Conservation (phyloP, 2,888 invertebrate species). For the Nomada fucata region DNA sequence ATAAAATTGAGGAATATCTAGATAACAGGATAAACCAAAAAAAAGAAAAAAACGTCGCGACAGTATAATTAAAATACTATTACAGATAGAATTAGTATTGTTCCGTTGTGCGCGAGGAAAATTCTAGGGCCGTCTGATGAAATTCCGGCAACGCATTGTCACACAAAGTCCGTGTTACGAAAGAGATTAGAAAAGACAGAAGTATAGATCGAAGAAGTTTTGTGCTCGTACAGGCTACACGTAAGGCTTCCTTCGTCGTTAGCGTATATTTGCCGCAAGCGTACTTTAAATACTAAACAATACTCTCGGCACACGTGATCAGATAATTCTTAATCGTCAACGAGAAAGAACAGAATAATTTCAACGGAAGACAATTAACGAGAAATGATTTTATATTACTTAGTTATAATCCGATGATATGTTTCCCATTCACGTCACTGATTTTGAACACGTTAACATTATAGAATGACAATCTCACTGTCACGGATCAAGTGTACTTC, state of each 20-base stretch:
- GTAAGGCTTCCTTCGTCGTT: conserved; percentile 68
- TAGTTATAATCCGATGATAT: not conserved
- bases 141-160: not conserved
- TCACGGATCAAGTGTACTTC: conserved; percentile 93
- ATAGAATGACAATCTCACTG: conserved; percentile 88
- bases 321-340: too few species aligned
- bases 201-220: conserved; percentile 29
- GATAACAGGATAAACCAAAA: not conserved
- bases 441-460: conserved; percentile 58
- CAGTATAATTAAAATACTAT: not conserved
- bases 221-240: conserved; percentile 3
- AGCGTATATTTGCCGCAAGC: not conserved
- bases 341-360: not conserved
- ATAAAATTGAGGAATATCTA: not conserved
- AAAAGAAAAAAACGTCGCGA: not conserved
- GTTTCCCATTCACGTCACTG: not conserved
- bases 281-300: not conserved
- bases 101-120: not conserved
- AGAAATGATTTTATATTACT: not conserved
- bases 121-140: not conserved
- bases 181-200: not conserved
- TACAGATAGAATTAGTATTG: not conserved
- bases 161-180: not conserved
- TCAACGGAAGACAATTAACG: not conserved
- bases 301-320: not conserved